Conservation (phyloP, 35 echinoderm and acorn worm genomes). For the Anneissia japonica region DNA sequence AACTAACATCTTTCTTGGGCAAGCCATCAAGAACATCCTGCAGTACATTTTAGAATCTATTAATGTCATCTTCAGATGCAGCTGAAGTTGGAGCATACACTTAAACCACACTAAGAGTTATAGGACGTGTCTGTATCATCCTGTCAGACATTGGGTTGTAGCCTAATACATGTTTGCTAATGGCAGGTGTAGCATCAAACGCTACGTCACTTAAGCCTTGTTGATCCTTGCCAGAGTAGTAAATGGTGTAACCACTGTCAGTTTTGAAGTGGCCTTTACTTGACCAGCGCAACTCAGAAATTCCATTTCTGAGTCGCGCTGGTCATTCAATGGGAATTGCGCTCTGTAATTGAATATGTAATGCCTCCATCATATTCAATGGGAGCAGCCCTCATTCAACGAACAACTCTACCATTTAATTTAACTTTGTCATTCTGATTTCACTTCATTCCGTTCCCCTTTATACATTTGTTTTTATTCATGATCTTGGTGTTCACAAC, state of each 20-base stretch:
- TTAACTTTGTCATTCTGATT: too few species aligned
- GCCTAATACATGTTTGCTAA: not conserved
- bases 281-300: not conserved
- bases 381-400: too few species aligned
- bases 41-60: not conserved
- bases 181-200: not conserved
- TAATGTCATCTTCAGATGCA: conserved; percentile 1
- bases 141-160: not conserved
- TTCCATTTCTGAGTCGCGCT: too few species aligned
- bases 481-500: too few species aligned
- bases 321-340: too few species aligned
- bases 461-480: too few species aligned
- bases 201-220: not conserved
- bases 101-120: not conserved
- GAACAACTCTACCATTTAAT: too few species aligned
- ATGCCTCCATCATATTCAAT: too few species aligned
- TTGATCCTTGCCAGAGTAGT: not conserved
- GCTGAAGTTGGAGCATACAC: conserved; percentile 1
- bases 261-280: not conserved
- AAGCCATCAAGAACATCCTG: not conserved
- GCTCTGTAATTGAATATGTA: too few species aligned
- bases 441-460: too few species aligned
- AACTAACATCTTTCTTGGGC: too few species aligned
- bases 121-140: not conserved
- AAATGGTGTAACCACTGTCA: not conserved